Evolutionary conservation across 2,113 vertebrate species (phyloP).

Genomic region (Archocentrus centrarchus): DNA sequence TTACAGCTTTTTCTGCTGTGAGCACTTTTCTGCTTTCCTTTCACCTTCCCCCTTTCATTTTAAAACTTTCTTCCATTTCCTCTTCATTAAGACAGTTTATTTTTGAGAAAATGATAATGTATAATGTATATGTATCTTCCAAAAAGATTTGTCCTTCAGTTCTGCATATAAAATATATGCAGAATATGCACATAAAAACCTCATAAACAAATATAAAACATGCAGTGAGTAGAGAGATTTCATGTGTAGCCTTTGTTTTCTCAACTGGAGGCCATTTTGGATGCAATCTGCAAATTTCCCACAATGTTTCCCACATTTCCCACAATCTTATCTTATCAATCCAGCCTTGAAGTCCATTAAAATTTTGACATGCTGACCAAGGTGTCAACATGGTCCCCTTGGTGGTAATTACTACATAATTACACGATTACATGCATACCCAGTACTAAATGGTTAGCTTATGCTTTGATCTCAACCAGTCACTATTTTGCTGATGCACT

Average conservation of each 20-base stretch:
- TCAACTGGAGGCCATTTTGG: too few relatives aligned
- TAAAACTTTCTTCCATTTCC: neutral
- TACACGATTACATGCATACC: neutral
- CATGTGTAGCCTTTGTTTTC: too few relatives aligned
- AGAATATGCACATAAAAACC: neutral
- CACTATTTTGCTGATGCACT: neutral
- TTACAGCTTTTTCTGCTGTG: too few relatives aligned
- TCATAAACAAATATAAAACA: neutral
- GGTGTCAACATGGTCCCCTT: neutral
- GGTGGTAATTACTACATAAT: neutral
- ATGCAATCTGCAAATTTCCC: too few relatives aligned
- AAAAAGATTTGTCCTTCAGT: conserved; percentile 17
- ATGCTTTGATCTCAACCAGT: neutral
- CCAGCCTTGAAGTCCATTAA: neutral
- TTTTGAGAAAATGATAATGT: neutral
- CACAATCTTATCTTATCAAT: too few relatives aligned
- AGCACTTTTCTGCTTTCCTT: neutral
- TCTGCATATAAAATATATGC: neutral
- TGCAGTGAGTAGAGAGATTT: neutral
- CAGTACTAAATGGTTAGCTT: neutral
- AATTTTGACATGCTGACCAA: too few relatives aligned
- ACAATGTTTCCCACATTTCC: too few relatives aligned
- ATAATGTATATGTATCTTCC: neutral
- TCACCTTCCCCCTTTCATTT: neutral
- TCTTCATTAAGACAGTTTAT: neutral